These are phyloP conservation scores for Dasypogon diadema DNA, from an alignment of 2,888 invertebrate genomes.

Conservation along the genomic window DNA sequence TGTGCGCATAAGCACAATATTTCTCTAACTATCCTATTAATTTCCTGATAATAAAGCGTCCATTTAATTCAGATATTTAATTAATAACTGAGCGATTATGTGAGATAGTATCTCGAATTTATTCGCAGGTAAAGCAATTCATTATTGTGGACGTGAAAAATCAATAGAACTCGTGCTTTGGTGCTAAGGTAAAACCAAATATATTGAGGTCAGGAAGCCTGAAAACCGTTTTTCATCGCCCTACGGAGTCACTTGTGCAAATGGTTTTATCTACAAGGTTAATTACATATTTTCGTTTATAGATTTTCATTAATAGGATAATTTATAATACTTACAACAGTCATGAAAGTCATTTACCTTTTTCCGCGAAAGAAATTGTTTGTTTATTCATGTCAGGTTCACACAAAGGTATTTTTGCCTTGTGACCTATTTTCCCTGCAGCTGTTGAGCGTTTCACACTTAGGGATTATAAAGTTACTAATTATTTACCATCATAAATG, in stretches of 20 bases:
- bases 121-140: neutral
- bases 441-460: neutral
- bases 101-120: neutral
- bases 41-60: no score
- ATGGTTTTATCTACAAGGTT: neutral
- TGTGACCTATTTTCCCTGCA: neutral
- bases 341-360: neutral
- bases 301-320: neutral
- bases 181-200: neutral
- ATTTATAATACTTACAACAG: neutral
- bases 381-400: neutral
- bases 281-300: neutral
- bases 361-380: neutral
- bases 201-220: neutral
- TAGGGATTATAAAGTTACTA: neutral
- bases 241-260: neutral
- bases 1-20: no score
- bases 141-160: neutral
- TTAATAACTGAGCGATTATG: no score
- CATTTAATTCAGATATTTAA: no score
- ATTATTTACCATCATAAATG: neutral
- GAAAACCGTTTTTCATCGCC: neutral
- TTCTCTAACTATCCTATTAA: no score
- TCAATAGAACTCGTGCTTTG: neutral
- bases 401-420: no score